A percentile compares a stretch with the other conserved stretches of the same genome.
Conservation (phyloP, 2,888 invertebrate species). For the Ectemnius continuus region DNA sequence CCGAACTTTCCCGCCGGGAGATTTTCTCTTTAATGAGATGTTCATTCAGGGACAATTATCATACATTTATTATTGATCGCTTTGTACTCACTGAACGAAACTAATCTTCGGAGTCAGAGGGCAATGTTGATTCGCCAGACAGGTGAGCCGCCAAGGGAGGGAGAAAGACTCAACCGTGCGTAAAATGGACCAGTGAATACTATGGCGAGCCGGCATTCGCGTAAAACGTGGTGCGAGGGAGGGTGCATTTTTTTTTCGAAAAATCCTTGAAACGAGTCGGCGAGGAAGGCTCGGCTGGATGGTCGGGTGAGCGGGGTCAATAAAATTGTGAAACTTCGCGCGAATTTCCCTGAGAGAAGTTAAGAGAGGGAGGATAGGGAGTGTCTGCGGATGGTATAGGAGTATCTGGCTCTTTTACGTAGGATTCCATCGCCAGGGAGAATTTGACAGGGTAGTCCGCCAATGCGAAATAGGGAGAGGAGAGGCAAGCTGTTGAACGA, state of each 20-base stretch:
- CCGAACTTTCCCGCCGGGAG: too few relatives aligned
- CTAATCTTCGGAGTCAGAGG: too few relatives aligned
- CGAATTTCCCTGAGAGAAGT: slow-evolving; percentile 45
- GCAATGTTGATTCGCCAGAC: too few relatives aligned
- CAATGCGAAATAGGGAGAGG: slow-evolving; percentile 49
- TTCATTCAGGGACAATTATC: too few relatives aligned
- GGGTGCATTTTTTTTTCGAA: slow-evolving; percentile 37
- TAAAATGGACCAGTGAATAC: slow-evolving; percentile 30
- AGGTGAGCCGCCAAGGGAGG: too few relatives aligned
- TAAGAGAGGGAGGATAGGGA: background rate
- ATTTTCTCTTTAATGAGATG: too few relatives aligned
- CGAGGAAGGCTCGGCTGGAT: slow-evolving; percentile 40
- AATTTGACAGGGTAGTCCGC: slow-evolving; percentile 57
- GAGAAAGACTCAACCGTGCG: background rate
- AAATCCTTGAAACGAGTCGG: slow-evolving; percentile 32
- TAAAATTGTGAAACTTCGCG: slow-evolving; percentile 57
- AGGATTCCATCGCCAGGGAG: slow-evolving; percentile 45
- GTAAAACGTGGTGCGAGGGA: slow-evolving; percentile 19
- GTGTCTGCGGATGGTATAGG: slow-evolving; percentile 11
- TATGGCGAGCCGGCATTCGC: background rate
- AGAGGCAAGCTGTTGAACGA: slow-evolving; percentile 36
- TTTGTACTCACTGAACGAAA: too few relatives aligned
- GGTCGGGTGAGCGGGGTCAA: slow-evolving; percentile 43
- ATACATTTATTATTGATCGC: too few relatives aligned
- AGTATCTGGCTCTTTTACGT: slow-evolving; percentile 26